Evolutionary conservation across 2,888 invertebrate genomes (phyloP).

Genomic region (Acleris sparsana): DNA sequence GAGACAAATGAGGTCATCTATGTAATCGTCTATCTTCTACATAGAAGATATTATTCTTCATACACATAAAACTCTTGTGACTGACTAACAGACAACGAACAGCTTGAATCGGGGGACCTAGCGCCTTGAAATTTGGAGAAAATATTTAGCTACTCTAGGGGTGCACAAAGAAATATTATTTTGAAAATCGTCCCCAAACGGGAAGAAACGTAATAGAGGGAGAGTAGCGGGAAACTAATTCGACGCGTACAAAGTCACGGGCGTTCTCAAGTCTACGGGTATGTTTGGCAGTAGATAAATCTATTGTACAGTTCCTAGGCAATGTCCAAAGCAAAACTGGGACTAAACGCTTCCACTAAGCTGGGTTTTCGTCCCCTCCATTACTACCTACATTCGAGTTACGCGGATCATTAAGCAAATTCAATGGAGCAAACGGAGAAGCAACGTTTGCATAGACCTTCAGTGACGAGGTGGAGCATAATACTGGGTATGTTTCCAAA

Average conservation of each 20-base stretch:
- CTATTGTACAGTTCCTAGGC: not conserved
- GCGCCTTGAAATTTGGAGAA: too few species aligned
- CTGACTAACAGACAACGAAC: too few species aligned
- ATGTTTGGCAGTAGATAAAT: not conserved
- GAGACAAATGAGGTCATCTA: constrained; percentile 7
- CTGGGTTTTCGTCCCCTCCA: constrained; percentile 41
- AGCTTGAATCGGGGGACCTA: too few species aligned
- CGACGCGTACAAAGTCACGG: too few species aligned
- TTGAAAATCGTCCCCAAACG: too few species aligned
- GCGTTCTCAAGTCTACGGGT: not conserved
- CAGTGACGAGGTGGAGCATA: constrained; percentile 25
- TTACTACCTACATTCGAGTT: constrained; percentile 53
- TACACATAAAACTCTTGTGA: too few species aligned
- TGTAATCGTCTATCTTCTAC: not conserved
- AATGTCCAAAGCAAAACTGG: constrained; percentile 8
- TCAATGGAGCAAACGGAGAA: constrained; percentile 50
- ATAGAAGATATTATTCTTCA: too few species aligned
- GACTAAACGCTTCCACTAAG: constrained; percentile 13
- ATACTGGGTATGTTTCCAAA: constrained; percentile 4
- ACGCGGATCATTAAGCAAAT: constrained; percentile 58
- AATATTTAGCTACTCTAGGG: too few species aligned
- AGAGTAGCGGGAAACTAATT: too few species aligned
- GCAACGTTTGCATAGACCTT: constrained; percentile 36
- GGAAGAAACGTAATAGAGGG: too few species aligned
- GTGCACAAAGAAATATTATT: too few species aligned